Conservation (phyloP, 2,113 vertebrate species). For the Boleophthalmus pectinirostris region DNA sequence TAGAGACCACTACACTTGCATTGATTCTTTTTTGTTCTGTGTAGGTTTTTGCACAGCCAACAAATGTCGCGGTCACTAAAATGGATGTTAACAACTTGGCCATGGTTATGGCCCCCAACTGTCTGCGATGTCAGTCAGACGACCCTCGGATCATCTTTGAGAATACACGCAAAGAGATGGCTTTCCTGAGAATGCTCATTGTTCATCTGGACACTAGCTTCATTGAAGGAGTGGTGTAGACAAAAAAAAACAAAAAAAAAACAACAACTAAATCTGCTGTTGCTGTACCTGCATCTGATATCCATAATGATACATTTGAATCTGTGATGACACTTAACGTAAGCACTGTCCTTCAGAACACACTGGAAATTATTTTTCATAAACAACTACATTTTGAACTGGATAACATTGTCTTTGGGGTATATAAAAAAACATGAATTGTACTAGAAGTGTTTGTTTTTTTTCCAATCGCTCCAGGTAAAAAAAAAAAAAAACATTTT, state of each 20-base stretch:
- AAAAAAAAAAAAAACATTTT: conserved; percentile 26
- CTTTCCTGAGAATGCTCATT: conserved; percentile 89
- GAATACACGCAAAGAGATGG: conserved; percentile 92
- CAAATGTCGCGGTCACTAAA: conserved; percentile 88
- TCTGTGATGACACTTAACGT: conserved; percentile 15
- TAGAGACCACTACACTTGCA: not conserved
- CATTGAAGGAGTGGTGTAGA: conserved; percentile 83
- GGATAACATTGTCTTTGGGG: not conserved
- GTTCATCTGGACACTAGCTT: conserved; percentile 89
- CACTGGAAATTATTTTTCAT: conserved; percentile 58
- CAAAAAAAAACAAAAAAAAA: not conserved
- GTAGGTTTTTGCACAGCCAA: conserved; percentile 88
- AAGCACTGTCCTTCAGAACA: conserved; percentile 53
- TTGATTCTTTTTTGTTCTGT: conserved; percentile 8
- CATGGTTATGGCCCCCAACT: conserved; percentile 95
- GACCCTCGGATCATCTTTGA: conserved; percentile 90
- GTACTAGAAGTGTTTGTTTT: conserved; percentile 13
- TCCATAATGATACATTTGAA: not conserved
- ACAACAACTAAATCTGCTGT: conserved; percentile 17
- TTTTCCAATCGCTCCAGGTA: conserved; percentile 46
- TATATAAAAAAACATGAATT: not conserved
- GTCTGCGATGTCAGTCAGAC: conserved; percentile 87
- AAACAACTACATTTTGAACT: not conserved
- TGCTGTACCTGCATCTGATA: conserved; percentile 4
- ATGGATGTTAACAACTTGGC: conserved; percentile 95